Conservation (phyloP, 2,113 vertebrate species). For the Oryzias melastigma region DNA sequence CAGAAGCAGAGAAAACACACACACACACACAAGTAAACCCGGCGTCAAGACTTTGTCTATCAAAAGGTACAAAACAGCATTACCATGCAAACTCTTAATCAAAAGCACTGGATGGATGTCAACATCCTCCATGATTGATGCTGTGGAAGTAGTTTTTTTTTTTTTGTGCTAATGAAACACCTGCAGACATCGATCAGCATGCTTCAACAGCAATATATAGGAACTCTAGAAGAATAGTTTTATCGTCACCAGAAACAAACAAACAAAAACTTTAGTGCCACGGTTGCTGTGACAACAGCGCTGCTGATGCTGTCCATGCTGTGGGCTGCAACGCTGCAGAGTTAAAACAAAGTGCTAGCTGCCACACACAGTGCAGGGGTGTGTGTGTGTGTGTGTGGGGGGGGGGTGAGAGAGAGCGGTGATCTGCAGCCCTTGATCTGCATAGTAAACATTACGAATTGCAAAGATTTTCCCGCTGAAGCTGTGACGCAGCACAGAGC, state of each 20-base stretch:
- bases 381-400: no score
- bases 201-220: slow-evolving; percentile 65
- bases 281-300: slow-evolving; percentile 27
- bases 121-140: slow-evolving; percentile 33
- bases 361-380: slow-evolving; percentile 56
- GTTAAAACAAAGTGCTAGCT: slow-evolving; percentile 63
- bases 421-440: slow-evolving; percentile 84
- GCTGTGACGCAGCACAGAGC: slow-evolving; percentile 44
- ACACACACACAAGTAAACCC: slow-evolving; percentile 32
- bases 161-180: slow-evolving; percentile 36
- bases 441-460: slow-evolving; percentile 88
- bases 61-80: slow-evolving; percentile 57
- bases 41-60: slow-evolving; percentile 51
- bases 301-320: slow-evolving; percentile 44
- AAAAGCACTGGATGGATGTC: slow-evolving; percentile 27
- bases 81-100: slow-evolving; percentile 59
- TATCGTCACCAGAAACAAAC: slow-evolving; percentile 64
- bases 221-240: slow-evolving; percentile 58
- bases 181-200: slow-evolving; percentile 66
- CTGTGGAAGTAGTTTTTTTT: slow-evolving; percentile 13
- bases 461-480: slow-evolving; percentile 62
- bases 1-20: slow-evolving; percentile 45
- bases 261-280: slow-evolving; percentile 41
- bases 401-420: slow-evolving; percentile 15
- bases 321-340: slow-evolving; percentile 41